phyloP scores from a whole-genome alignment of 2,888 invertebrate genomes.

The Campopleginae sp. region DNA sequence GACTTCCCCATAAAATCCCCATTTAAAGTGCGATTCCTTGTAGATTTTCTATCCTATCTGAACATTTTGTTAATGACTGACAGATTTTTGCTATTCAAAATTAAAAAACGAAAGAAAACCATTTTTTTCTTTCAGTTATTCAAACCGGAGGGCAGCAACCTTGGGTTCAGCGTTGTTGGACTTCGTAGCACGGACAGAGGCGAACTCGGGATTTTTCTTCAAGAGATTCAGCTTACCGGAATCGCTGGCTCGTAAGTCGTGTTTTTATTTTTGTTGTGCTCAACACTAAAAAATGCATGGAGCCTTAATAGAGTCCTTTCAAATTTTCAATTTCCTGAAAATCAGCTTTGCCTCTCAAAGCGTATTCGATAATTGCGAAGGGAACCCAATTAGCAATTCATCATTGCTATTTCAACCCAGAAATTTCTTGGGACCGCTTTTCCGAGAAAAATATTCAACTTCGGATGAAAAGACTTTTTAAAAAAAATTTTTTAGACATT shows the following conservation, averaged over 20 bases:
- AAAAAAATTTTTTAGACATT: too few species aligned
- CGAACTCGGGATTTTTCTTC: slow-evolving; percentile 89
- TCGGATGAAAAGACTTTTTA: too few species aligned
- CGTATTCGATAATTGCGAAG: too few species aligned
- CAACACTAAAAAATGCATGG: not conserved
- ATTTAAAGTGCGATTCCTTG: not conserved
- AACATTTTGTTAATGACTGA: not conserved
- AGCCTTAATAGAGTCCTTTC: not conserved
- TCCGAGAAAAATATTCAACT: too few species aligned
- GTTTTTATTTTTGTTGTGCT: not conserved
- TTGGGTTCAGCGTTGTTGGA: slow-evolving; percentile 90
- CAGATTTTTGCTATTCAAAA: not conserved
- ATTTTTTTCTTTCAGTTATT: slow-evolving; percentile 83
- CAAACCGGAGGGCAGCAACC: slow-evolving; percentile 88
- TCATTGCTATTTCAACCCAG: too few species aligned
- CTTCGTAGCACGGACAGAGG: slow-evolving; percentile 87
- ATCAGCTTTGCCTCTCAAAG: too few species aligned
- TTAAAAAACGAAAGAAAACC: not conserved
- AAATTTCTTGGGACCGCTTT: too few species aligned
- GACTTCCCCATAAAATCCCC: not conserved
- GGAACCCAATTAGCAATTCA: too few species aligned
- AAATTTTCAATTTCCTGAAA: too few species aligned
- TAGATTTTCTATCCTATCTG: not conserved
- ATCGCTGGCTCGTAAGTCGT: slow-evolving; percentile 87
- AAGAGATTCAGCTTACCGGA: slow-evolving; percentile 88